A percentile compares a stretch with the other conserved stretches of the same genome.
phyloP scores from a whole-genome alignment of 2,888 invertebrate species.

The Tethea ocularis region DNA sequence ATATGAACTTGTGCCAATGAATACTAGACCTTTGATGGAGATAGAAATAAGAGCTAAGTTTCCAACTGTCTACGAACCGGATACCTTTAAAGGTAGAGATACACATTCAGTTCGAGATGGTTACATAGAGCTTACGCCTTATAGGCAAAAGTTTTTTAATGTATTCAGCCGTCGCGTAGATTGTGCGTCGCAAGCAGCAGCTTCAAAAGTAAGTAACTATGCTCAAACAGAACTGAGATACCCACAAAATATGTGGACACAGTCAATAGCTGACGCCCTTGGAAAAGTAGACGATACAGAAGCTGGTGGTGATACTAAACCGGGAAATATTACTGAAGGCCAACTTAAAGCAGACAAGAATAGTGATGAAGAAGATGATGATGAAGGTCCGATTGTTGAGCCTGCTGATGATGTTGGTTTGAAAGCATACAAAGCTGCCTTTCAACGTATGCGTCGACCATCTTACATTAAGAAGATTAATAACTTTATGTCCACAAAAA shows the following conservation, averaged over 20 bases:
- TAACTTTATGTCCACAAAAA: conserved; percentile 51
- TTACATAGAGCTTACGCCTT: conserved; percentile 86
- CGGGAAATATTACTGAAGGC: conserved; percentile 28
- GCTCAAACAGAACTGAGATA: conserved; percentile 88
- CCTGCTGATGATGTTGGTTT: conserved; percentile 60
- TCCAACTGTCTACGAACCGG: conserved; percentile 74
- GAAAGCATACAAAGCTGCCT: conserved; percentile 56
- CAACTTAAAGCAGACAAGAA: conserved; percentile 31
- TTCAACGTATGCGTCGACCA: conserved; percentile 60
- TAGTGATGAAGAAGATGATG: conserved; percentile 52
- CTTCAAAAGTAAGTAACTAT: conserved; percentile 65
- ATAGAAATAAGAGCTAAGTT: conserved; percentile 87
- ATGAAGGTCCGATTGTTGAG: conserved; percentile 38
- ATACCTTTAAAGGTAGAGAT: conserved; percentile 80
- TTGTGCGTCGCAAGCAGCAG: conserved; percentile 83
- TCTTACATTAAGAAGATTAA: conserved; percentile 67
- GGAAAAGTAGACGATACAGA: conserved; percentile 51
- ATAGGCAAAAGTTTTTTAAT: conserved; percentile 82
- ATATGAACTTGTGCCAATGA: conserved; percentile 75
- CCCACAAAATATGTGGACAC: conserved; percentile 88
- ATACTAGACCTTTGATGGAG: conserved; percentile 84
- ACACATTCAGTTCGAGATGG: conserved; percentile 86
- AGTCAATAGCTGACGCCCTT: conserved; percentile 79
- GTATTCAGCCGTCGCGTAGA: conserved; percentile 84
- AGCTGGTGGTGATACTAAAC: conserved; percentile 58